Evolutionary conservation across 1,140 invertebrate genomes (phyloP).

Genomic region (Diplogasteroides magnus): DNA sequence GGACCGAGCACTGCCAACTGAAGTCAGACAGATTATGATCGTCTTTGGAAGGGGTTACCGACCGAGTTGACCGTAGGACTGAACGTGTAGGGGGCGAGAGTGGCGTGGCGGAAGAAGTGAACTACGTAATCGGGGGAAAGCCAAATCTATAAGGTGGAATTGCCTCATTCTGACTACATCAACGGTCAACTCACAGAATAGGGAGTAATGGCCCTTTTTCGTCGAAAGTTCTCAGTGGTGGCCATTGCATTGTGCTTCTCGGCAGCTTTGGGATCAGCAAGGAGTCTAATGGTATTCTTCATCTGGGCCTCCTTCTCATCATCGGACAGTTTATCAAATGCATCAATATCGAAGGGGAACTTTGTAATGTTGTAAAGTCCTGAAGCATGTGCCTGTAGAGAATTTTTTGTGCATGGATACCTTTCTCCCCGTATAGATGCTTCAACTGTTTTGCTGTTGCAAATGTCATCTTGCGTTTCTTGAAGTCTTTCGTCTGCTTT

Average conservation of each 20-base stretch:
- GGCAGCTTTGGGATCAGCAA: conserved; percentile 21
- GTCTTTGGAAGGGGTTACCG: too few relatives aligned
- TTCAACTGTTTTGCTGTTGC: conserved; percentile 2
- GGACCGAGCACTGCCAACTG: conserved; percentile 30
- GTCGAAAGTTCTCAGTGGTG: not conserved
- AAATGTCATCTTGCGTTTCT: conserved; percentile 8
- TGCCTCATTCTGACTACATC: not conserved
- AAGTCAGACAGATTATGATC: conserved; percentile 4
- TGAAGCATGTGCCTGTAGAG: conserved; percentile 11
- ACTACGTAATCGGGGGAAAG: conserved; percentile 1
- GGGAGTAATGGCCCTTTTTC: not conserved
- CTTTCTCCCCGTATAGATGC: conserved; percentile 9
- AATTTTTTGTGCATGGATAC: conserved; percentile 23
- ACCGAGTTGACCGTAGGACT: conserved; percentile 19
- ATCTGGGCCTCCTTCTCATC: conserved; percentile 24
- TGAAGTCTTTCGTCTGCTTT: conserved; percentile 13
- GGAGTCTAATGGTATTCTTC: conserved; percentile 20
- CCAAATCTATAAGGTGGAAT: conserved; percentile 3
- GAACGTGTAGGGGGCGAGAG: conserved; percentile 30
- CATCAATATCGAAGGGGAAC: conserved; percentile 32
- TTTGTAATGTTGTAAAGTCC: conserved; percentile 27
- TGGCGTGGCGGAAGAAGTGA: conserved; percentile 5
- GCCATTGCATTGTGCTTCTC: not conserved
- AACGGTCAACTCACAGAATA: not conserved
- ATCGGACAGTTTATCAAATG: conserved; percentile 15